Evolutionary conservation across 2,888 invertebrate genomes (phyloP).

Genomic region (Nomada ruficornis): DNA sequence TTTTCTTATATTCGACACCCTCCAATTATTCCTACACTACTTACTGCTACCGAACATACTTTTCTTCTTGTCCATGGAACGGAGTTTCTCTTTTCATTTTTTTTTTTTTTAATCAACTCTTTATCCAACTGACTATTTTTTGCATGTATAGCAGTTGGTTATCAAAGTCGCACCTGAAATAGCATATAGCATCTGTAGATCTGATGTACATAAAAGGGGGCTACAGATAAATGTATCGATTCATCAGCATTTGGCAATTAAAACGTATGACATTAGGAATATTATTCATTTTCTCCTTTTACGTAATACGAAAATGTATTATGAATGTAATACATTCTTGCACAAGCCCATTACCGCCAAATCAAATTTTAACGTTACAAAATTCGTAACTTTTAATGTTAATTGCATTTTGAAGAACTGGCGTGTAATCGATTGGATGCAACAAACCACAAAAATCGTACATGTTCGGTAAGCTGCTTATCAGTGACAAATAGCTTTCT

Average conservation of each 20-base stretch:
- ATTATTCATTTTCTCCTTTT: constrained; percentile 8
- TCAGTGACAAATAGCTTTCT: constrained; percentile 47
- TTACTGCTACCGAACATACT: constrained; percentile 66
- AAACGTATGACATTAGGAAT: constrained; percentile 44
- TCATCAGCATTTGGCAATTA: constrained; percentile 48
- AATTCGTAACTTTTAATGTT: constrained; percentile 15
- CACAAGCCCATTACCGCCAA: constrained; percentile 20
- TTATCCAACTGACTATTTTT: constrained; percentile 19
- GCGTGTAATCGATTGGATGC: constrained; percentile 32
- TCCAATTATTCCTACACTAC: constrained; percentile 67
- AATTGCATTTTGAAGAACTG: constrained; percentile 1
- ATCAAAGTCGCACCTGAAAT: constrained; percentile 38
- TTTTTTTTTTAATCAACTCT: constrained; percentile 19
- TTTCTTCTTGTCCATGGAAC: constrained; percentile 45
- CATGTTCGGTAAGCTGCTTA: constrained; percentile 52
- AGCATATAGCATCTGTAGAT: constrained; percentile 48
- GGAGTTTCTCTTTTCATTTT: constrained; percentile 38
- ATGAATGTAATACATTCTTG: constrained; percentile 29
- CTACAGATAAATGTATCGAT: constrained; percentile 42
- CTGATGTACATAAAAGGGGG: constrained; percentile 35
- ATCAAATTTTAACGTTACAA: constrained; percentile 43
- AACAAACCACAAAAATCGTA: constrained; percentile 45
- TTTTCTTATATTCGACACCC: constrained; percentile 64
- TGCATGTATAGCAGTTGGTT: constrained; percentile 26
- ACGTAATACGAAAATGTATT: constrained; percentile 9